Evolutionary conservation across 1,140 invertebrate genomes (phyloP).

Genomic region (Drosophila tropicalis): DNA sequence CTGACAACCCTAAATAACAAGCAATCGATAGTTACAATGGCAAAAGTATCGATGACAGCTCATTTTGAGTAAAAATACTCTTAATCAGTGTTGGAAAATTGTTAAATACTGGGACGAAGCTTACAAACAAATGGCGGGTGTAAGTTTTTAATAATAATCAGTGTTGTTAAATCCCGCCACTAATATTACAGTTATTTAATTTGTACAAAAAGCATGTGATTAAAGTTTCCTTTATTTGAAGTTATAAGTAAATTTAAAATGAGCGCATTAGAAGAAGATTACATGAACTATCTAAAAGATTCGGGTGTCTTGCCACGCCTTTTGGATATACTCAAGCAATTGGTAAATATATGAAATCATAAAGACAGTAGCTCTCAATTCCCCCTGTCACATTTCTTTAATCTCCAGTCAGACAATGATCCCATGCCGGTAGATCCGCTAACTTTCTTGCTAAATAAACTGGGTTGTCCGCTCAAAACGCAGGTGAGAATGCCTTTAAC

Average conservation of each 20-base stretch:
- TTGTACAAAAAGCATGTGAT: neutral
- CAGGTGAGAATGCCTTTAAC: slow-evolving; percentile 28
- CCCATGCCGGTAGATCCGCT: slow-evolving; percentile 54
- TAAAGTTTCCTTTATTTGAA: neutral
- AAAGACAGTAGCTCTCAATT: too few species aligned
- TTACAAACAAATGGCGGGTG: neutral
- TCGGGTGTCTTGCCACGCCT: slow-evolving; percentile 45
- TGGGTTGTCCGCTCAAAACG: slow-evolving; percentile 61
- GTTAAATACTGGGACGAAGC: too few species aligned
- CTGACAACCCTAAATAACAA: too few species aligned
- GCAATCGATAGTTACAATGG: too few species aligned
- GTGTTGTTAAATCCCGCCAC: neutral
- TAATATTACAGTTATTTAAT: slow-evolving; percentile 37
- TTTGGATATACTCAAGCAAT: slow-evolving; percentile 48
- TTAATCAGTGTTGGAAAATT: too few species aligned
- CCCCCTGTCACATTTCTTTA: neutral
- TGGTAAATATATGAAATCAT: slow-evolving; percentile 15
- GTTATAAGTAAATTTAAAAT: slow-evolving; percentile 24
- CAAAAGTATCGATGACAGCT: too few species aligned
- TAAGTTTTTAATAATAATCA: too few species aligned
- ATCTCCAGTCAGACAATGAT: slow-evolving; percentile 12
- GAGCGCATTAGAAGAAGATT: slow-evolving; percentile 46
- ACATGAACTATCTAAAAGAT: slow-evolving; percentile 43
- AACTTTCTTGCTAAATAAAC: slow-evolving; percentile 44
- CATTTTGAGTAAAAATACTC: too few species aligned